Conservation (phyloP, 1,140 invertebrate species). For the Pseudomyrmex dendroicus region DNA sequence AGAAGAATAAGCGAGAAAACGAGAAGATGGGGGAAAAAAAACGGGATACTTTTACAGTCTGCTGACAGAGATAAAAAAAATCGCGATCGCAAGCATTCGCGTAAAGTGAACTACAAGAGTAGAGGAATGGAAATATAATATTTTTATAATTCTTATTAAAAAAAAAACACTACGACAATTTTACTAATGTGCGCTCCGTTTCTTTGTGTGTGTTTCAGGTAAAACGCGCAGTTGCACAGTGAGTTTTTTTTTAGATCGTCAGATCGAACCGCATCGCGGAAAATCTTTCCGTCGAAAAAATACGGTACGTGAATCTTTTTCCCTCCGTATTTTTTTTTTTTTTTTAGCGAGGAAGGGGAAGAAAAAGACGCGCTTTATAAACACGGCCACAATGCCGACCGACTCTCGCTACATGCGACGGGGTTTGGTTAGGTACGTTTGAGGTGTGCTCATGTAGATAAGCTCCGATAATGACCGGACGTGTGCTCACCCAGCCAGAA, state of each 20-base stretch:
- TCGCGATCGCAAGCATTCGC: neutral
- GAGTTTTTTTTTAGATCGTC: neutral
- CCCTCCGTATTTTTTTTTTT: neutral
- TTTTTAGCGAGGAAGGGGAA: slow-evolving; percentile 31
- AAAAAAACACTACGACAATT: neutral
- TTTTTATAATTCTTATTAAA: neutral
- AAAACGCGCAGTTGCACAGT: slow-evolving; percentile 23
- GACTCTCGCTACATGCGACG: slow-evolving; percentile 64
- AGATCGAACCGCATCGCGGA: neutral
- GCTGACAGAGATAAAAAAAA: neutral
- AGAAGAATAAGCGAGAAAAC: neutral
- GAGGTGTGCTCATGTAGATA: slow-evolving; percentile 86
- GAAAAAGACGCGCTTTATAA: slow-evolving; percentile 68
- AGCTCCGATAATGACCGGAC: slow-evolving; percentile 86
- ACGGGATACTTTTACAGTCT: neutral
- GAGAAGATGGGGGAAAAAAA: neutral
- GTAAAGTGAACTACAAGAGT: neutral
- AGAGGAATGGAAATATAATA: neutral
- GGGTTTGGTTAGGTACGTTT: slow-evolving; percentile 82
- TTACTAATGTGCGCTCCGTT: neutral
- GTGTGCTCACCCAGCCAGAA: slow-evolving; percentile 85
- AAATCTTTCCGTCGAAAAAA: slow-evolving; percentile 11
- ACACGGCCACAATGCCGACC: slow-evolving; percentile 70
- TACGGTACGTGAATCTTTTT: slow-evolving; percentile 12
- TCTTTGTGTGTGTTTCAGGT: slow-evolving; percentile 65